phyloP scores from a whole-genome alignment of 2,797 vertebrate species.

The Gambelia wislizenii region DNA sequence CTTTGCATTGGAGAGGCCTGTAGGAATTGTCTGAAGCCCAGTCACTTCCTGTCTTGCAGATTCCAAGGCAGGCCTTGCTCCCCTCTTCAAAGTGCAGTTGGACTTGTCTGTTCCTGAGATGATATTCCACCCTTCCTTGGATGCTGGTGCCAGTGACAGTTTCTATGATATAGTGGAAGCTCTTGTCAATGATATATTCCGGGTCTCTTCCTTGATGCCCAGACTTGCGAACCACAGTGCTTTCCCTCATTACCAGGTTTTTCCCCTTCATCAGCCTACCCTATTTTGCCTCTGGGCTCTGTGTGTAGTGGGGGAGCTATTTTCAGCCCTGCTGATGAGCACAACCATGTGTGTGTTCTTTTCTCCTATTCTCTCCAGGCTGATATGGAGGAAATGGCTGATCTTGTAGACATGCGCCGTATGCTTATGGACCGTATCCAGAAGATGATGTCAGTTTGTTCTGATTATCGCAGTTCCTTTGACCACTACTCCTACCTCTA shows the following conservation, averaged over 20 bases:
- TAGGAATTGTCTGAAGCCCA: neutral
- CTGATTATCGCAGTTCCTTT: slow-evolving; percentile 79
- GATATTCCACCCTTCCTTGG: slow-evolving; percentile 89
- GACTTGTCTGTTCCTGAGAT: slow-evolving; percentile 87
- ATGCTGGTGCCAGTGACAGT: slow-evolving; percentile 78
- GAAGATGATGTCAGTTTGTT: slow-evolving; percentile 71
- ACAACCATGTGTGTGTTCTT: neutral
- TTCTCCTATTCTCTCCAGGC: slow-evolving; percentile 72
- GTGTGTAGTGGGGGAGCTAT: neutral
- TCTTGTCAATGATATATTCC: slow-evolving; percentile 86
- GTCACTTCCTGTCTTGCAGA: slow-evolving; percentile 76
- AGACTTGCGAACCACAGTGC: slow-evolving; percentile 79
- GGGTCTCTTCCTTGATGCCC: slow-evolving; percentile 86
- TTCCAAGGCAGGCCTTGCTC: slow-evolving; percentile 75
- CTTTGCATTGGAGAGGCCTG: neutral
- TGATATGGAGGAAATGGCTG: slow-evolving; percentile 87
- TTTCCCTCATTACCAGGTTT: slow-evolving; percentile 90
- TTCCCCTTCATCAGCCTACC: neutral
- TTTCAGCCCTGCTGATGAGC: accelerated
- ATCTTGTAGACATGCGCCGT: slow-evolving; percentile 79
- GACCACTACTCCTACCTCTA: slow-evolving; percentile 87
- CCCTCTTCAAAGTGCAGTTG: slow-evolving; percentile 89
- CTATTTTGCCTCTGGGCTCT: accelerated
- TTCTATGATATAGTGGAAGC: slow-evolving; percentile 87
- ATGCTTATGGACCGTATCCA: slow-evolving; percentile 82